Conservation (phyloP, 2,888 invertebrate species). For the Watsonalla cultraria region DNA sequence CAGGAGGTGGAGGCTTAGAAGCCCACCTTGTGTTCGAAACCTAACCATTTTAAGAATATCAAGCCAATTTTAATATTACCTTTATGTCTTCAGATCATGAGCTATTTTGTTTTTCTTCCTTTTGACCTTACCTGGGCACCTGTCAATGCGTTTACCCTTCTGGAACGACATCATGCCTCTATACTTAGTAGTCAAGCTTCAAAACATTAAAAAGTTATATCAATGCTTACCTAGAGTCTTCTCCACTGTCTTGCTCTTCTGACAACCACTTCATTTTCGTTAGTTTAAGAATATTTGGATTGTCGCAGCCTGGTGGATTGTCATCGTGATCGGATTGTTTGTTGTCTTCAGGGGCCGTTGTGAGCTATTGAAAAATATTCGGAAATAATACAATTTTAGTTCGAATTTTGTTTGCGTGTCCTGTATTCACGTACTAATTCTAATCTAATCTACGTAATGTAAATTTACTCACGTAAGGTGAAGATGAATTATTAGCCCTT, state of each 20-base stretch:
- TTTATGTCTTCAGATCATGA: background rate
- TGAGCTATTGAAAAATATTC: slow-evolving; percentile 20
- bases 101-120: slow-evolving; percentile 13
- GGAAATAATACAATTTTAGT: no score
- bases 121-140: slow-evolving; percentile 47
- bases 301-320: slow-evolving; percentile 20
- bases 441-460: background rate
- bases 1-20: no score
- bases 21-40: no score
- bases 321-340: slow-evolving; percentile 28
- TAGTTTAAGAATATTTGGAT: slow-evolving; percentile 52
- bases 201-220: background rate
- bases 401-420: no score
- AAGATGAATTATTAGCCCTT: slow-evolving; percentile 14
- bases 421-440: no score
- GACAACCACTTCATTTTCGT: slow-evolving; percentile 70
- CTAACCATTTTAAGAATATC: no score
- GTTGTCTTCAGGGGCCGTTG: slow-evolving; percentile 28
- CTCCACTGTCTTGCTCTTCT: slow-evolving; percentile 42
- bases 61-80: background rate
- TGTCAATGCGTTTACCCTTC: slow-evolving; percentile 61
- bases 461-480: slow-evolving; percentile 24
- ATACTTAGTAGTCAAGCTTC: slow-evolving; percentile 14
- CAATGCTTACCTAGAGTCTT: slow-evolving; percentile 54
- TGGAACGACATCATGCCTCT: slow-evolving; percentile 55